Base-by-base conservation (phyloP, 2,888 invertebrate species). In the Phaonia tiefii region DNA sequence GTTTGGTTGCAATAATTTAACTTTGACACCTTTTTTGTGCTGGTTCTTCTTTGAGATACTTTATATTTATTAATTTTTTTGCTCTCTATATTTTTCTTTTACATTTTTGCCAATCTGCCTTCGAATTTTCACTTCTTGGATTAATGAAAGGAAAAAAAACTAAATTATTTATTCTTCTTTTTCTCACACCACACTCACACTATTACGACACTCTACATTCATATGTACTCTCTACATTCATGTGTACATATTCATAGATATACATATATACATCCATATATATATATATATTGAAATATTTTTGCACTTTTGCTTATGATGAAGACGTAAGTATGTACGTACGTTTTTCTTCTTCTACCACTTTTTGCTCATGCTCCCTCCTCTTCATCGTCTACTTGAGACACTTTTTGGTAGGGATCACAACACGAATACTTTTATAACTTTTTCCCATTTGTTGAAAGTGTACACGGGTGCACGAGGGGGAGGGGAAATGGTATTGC, bases 101-200 rank as follows among this genome's bases (percentile, higher is more conserved):
- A 31, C 31, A 3, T 31, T 31, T 31, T 31, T 54, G 51, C 51
- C 51, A 5, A 31, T 31, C 8, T 3, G 31, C 31, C 8, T 31
- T 31, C 31, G 4, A 31, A 3, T 51, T 22, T 51, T 51, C 46
- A 46, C 51, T 51, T 51, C 51, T 51, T 51, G 1, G 15, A 8
- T 15, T 37, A 42, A 54, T 25, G 25, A 31, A 5, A 31, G 31
- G 3, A 31, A 31, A 44, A 51, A 51, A 3, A 22, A 51, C 51
- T 22, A 54, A 49, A 54, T 54, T 54, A 54, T 54, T 54, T 54
- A 54, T 54, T 54, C 54, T 51, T 20, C 44, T 80, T 66, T 71
- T 70, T 66, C 51, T 56, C 67, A 67, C 58, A 74, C 54, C 11
- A 26, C 60, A 44, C 66, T 37, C 66, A 79, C 67, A 58, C 70